Conservation (phyloP, 37 sponge, comb jelly and placozoan species). For the Halisarca cf. caerulea region DNA sequence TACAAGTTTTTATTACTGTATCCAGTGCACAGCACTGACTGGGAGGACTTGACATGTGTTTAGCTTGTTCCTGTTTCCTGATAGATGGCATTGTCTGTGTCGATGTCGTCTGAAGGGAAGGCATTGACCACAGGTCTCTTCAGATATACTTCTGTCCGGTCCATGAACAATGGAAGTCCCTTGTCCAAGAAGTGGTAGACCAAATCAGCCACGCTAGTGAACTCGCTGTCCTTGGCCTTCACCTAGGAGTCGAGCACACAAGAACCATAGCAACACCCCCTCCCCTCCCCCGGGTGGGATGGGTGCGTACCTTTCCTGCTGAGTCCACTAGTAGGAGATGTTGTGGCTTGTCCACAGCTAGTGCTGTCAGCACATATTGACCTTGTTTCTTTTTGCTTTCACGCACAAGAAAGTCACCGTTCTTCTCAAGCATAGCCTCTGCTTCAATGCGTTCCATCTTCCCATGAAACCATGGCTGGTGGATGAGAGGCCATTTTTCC, state of each 20-base stretch:
- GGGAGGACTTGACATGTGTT: too few species aligned
- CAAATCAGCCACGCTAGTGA: slow-evolving; percentile 76
- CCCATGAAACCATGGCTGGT: slow-evolving; percentile 76
- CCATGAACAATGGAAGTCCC: slow-evolving; percentile 54
- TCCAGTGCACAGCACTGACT: too few species aligned
- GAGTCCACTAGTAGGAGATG: slow-evolving; percentile 84
- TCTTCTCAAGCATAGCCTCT: slow-evolving; percentile 61
- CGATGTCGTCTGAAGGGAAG: slow-evolving; percentile 20
- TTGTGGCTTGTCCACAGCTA: slow-evolving; percentile 51
- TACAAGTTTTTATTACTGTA: too few species aligned
- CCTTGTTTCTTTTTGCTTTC: slow-evolving; percentile 73
- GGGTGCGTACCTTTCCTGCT: slow-evolving; percentile 59
- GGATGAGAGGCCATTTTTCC: slow-evolving; percentile 25
- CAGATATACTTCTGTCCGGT: slow-evolving; percentile 59
- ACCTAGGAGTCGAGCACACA: slow-evolving; percentile 49
- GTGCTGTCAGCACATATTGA: slow-evolving; percentile 85
- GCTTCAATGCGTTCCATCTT: slow-evolving; percentile 68
- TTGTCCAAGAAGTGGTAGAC: slow-evolving; percentile 56
- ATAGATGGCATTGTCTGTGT: slow-evolving; percentile 8
- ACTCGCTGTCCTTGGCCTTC: slow-evolving; percentile 72
- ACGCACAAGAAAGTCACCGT: slow-evolving; percentile 85
- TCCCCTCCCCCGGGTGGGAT: too few species aligned
- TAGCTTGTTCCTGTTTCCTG: neutral
- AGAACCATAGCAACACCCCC: neutral
- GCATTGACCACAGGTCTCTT: slow-evolving; percentile 46